Evolutionary conservation across 2,888 invertebrate species (phyloP).

Genomic region (Polylopha cassiicola): DNA sequence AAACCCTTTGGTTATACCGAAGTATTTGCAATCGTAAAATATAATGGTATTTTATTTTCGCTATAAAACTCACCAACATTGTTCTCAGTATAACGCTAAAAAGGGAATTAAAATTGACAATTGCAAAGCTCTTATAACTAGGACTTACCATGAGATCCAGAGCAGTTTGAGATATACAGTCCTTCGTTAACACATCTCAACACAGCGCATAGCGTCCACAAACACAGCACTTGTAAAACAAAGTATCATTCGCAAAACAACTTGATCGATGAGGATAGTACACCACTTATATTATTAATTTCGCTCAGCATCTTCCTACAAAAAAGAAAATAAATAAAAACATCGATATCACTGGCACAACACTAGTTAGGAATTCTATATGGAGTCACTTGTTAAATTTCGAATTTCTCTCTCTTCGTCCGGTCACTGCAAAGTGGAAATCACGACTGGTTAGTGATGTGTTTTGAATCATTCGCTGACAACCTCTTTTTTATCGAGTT

Average conservation of each 20-base stretch:
- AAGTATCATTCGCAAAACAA: constrained; percentile 76
- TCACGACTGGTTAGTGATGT: constrained; percentile 68
- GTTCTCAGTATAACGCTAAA: no score
- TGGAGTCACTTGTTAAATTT: constrained; percentile 40
- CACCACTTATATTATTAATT: constrained; percentile 76
- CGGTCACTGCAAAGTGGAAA: constrained; percentile 76
- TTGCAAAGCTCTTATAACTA: no score
- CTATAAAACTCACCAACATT: no score
- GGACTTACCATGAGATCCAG: constrained; percentile 24
- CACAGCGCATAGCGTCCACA: not conserved
- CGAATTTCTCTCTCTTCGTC: constrained; percentile 71
- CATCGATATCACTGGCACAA: constrained; percentile 58
- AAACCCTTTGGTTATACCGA: no score
- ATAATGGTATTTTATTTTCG: no score
- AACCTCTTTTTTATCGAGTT: constrained; percentile 52
- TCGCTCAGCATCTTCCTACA: constrained; percentile 76
- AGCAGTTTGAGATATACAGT: constrained; percentile 1
- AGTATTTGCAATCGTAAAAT: no score
- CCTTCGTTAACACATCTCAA: no score
- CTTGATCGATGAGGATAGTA: constrained; percentile 73
- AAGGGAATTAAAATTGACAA: no score
- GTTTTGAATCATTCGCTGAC: constrained; percentile 47
- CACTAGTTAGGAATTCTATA: constrained; percentile 39
- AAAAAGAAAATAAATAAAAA: constrained; percentile 69
- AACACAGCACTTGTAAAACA: constrained; percentile 69